phyloP scores from a whole-genome alignment of 64 coral and sea anemone genomes.

The Catalaphyllia jardinei region DNA sequence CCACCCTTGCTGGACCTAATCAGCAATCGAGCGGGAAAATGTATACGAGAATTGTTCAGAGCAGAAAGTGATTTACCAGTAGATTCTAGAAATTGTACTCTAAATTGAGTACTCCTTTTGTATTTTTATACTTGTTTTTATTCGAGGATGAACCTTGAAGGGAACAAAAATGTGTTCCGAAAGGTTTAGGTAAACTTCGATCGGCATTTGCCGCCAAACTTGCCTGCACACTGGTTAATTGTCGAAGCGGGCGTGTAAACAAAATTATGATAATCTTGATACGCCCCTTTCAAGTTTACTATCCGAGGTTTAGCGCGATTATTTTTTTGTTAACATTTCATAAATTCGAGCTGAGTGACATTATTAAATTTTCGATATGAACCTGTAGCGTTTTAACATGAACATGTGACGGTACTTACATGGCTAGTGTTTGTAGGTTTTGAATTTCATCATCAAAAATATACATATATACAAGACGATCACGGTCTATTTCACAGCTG shows the following conservation, averaged over 20 bases:
- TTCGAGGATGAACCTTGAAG: neutral
- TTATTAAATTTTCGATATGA: neutral
- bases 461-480: neutral
- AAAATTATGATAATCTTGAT: conserved; percentile 22
- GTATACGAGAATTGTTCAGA: too few relatives aligned
- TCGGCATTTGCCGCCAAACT: neutral
- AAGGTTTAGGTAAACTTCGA: neutral
- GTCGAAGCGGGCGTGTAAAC: conserved; percentile 13
- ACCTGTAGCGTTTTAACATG: neutral
- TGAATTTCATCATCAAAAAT: neutral
- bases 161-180: neutral
- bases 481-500: conserved; percentile 19
- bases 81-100: too few relatives aligned
- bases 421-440: neutral
- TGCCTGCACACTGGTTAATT: conserved; percentile 7
- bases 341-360: neutral
- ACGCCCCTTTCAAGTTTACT: conserved; percentile 1
- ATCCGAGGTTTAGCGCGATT: neutral
- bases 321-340: too few relatives aligned
- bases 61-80: too few relatives aligned
- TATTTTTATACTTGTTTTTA: too few relatives aligned
- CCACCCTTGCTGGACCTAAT: too few relatives aligned
- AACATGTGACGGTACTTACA: neutral
- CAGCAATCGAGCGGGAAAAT: too few relatives aligned
- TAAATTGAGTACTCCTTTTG: too few relatives aligned